Evolutionary conservation across 2,113 vertebrate species (phyloP).

Genomic region (Aptenodytes patagonicus): DNA sequence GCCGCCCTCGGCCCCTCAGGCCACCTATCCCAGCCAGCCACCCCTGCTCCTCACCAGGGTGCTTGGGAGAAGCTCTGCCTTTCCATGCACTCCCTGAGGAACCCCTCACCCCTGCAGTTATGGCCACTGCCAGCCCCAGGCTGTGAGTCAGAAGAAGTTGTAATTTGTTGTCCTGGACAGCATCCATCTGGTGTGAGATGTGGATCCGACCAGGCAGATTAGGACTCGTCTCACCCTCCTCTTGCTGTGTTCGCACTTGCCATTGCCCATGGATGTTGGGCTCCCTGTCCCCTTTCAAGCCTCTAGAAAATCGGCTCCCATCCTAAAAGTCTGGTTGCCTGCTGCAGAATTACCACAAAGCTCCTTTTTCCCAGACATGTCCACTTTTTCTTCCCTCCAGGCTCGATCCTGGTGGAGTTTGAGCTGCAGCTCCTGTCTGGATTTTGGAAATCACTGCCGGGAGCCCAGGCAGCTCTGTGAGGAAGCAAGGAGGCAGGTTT

Average conservation of each 20-base stretch:
- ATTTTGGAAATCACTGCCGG: slow-evolving; percentile 16
- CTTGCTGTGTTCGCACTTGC: background rate
- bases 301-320: background rate
- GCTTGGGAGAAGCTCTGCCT: background rate
- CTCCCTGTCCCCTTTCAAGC: background rate
- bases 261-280: background rate
- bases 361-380: slow-evolving; percentile 27
- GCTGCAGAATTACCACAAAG: slow-evolving; percentile 28
- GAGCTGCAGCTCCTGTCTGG: slow-evolving; percentile 1
- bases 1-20: background rate
- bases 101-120: background rate
- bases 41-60: background rate
- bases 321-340: background rate
- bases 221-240: background rate
- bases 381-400: background rate
- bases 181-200: background rate
- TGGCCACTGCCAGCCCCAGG: background rate
- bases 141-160: background rate
- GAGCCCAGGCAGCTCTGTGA: background rate
- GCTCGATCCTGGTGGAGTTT: background rate
- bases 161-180: background rate
- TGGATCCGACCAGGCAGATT: slow-evolving; percentile 16
- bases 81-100: accelerated
- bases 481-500: background rate
- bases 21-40: background rate